Percentiles rank a stretch among this genome's conserved stretches.
phyloP scores from a whole-genome alignment of 2,113 vertebrate species.

The Nipponia nippon region DNA sequence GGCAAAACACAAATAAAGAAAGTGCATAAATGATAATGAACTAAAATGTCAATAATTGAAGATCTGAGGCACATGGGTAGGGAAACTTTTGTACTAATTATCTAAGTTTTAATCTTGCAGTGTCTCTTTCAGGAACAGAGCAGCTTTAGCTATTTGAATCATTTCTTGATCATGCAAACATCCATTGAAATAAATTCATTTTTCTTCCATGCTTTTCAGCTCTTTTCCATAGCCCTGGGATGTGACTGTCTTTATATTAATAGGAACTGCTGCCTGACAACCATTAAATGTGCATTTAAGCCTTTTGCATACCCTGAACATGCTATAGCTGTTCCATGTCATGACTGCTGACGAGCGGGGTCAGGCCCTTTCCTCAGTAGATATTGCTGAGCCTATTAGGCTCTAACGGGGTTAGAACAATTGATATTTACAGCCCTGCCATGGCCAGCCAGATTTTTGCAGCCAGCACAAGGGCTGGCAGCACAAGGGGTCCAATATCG shows the following conservation, averaged over 20 bases:
- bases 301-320: constrained; percentile 62
- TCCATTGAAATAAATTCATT: constrained; percentile 51
- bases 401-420: constrained; percentile 51
- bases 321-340: constrained; percentile 56
- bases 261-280: constrained; percentile 60
- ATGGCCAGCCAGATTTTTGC: not conserved
- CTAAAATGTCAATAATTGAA: constrained; percentile 41
- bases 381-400: constrained; percentile 55
- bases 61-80: not conserved
- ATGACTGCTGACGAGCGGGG: constrained; percentile 53
- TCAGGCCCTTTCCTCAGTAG: constrained; percentile 57
- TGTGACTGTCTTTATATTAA: constrained; percentile 59
- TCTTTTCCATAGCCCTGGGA: constrained; percentile 54
- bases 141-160: not conserved
- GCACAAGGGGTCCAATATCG: not conserved
- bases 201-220: constrained; percentile 8
- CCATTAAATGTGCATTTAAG: constrained; percentile 68
- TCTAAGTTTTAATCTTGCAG: not conserved
- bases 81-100: constrained; percentile 26
- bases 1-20: constrained; percentile 21
- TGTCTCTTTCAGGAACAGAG: not conserved
- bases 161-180: not conserved
- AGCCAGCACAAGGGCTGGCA: not conserved
- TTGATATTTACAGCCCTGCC: constrained; percentile 56
- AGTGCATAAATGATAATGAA: constrained; percentile 26